Percentiles rank a stretch among this genome's conserved stretches.
phyloP scores from a whole-genome alignment of 2,113 vertebrate genomes.

The Alces alces region DNA sequence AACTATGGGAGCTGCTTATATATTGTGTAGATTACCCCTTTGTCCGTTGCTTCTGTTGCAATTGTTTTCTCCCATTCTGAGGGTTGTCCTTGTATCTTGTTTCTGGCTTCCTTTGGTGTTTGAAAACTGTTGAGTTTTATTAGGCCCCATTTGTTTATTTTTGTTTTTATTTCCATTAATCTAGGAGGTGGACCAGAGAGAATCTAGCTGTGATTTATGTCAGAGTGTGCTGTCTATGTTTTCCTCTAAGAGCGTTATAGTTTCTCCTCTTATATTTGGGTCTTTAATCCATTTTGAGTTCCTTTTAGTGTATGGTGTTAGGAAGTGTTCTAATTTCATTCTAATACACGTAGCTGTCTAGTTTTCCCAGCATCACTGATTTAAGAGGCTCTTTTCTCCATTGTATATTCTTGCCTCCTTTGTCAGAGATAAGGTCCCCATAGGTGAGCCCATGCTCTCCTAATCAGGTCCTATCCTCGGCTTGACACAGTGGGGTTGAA shows the following conservation, averaged over 20 bases:
- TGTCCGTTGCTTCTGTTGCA: not conserved
- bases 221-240: not conserved
- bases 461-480: not conserved
- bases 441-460: not conserved
- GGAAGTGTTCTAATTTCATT: not conserved
- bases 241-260: not conserved
- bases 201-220: not conserved
- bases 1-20: not conserved
- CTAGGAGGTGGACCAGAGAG: not conserved
- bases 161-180: not conserved
- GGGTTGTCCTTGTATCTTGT: not conserved
- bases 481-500: not conserved
- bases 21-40: not conserved
- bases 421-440: not conserved
- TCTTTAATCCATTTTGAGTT: not conserved
- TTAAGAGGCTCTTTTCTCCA: not conserved
- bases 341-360: not conserved
- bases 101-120: not conserved
- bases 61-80: not conserved
- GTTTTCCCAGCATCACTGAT: not conserved
- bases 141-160: not conserved
- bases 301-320: not conserved
- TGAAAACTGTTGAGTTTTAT: not conserved
- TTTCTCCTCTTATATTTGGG: not conserved
- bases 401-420: not conserved